Base-by-base conservation (phyloP, 1,140 invertebrate species). In the Drosophila funebris region DNA sequence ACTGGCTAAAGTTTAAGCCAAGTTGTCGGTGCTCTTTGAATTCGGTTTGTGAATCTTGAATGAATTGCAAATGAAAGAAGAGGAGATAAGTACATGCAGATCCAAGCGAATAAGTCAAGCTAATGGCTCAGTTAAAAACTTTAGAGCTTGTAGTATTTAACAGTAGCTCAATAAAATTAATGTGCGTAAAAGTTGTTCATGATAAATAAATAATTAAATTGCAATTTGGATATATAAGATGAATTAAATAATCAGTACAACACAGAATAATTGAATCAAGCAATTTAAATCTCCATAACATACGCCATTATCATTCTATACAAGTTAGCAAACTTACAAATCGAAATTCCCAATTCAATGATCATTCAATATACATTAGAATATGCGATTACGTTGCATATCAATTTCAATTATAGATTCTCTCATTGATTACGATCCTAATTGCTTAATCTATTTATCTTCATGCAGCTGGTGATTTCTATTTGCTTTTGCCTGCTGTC, bases 381-480 rank as follows among this genome's bases (percentile, higher is more conserved):
- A 5, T 13, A 24, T 14, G 14, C 8, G 1, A 14, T 14, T 27
- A 13, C 14, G 0, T 0, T 16, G 44, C 44, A 7, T 14, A 33
- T 27, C 41, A 66, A 44, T 52, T 31, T 29, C 36, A 22, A 53
- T 60, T 18, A 7, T 14, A n/a, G 13, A 7, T 44, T 56, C 11
- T 48, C 31, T 13, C 31, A 22, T 9, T 24, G 39, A 6, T 63
- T 43, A 37, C 14, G 4, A 13, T 46, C 14, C 41, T 64, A 66
- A 71, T 71, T 50, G n/a, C 68, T 2, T 27, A n/a, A 39, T 8
- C 50, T 50, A 71, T 71, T 66, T 64, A 31, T 64, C 68, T 72
- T 72, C 31, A 52, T 72, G 39, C 39, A 53, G n/a, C 39, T 20
- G 13, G n/a, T n/a, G n/a, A n/a, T n/a, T n/a, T n/a, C n/a, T 31